Base-by-base conservation (phyloP, 1,140 invertebrate genomes). In the Ptiloglossa arizonensis region DNA sequence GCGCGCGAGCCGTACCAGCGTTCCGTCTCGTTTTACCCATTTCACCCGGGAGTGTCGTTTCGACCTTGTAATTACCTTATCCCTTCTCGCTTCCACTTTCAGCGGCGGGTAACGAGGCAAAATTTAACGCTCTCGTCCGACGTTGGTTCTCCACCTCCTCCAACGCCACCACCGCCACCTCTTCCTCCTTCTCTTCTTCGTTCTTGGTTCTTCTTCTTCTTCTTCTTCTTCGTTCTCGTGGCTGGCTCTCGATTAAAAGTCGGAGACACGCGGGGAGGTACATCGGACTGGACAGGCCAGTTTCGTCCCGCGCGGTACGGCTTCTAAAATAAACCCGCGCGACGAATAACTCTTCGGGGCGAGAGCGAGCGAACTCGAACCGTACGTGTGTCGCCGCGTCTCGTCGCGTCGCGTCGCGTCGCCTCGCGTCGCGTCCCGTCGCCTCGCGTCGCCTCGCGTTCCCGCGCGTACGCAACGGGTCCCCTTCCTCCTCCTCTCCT, bases 321-420 rank as follows among this genome's bases (percentile, higher is more conserved):
- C 77, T 87, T 87, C 89, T 88, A 90, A 90, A 91, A 90, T 90
- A 91, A 91, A 82, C 87, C 82, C 75, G 86, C 27, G n/a, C 72
- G 79, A 82, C 78, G 82, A 81, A 83, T 86, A 86, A 87, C 80
- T 85, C 68, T 84, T 76, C 29, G 48, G 56, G 32, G n/a, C 19
- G 27, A 19, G 24, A n/a, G n/a, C n/a, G n/a, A n/a, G n/a, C n/a
- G n/a, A n/a, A n/a, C n/a, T n/a, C n/a, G n/a, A n/a, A n/a, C n/a
- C n/a, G n/a, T n/a, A n/a, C 62, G 71, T 54, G 71, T 74, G 35
- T 66, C 44, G 69, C 27, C 38, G 67, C 67, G 52, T 54, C 35
- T 35, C 35, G 35, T 35, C 35, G 35, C 35, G 35, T 35, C 22
- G 77, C 35, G 59, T 60, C 59, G n/a, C n/a, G 56, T 35, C 35